Conservation (phyloP, 1,140 invertebrate genomes). For the Aradophagus sp. region DNA sequence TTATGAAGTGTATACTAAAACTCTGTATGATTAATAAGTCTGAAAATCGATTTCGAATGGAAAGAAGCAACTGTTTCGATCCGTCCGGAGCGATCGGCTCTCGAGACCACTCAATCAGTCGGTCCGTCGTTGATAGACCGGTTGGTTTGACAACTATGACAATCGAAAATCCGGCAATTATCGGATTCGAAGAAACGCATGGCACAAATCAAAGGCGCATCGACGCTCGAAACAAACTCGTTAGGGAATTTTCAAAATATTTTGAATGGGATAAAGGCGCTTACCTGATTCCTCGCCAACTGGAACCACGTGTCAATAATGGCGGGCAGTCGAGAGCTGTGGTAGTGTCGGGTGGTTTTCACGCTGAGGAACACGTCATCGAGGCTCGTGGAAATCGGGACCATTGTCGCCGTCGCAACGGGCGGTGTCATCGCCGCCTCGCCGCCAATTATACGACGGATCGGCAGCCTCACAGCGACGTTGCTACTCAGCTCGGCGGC, state of each 20-base stretch:
- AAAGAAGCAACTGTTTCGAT: background rate
- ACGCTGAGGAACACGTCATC: constrained; percentile 95
- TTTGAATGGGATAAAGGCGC: constrained; percentile 13
- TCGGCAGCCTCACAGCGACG: constrained; percentile 59
- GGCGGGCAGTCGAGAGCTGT: constrained; percentile 86
- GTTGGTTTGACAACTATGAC: constrained; percentile 21
- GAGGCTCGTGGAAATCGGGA: constrained; percentile 81
- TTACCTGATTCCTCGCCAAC: constrained; percentile 90
- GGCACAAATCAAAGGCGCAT: constrained; percentile 3
- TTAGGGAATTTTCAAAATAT: constrained; percentile 34
- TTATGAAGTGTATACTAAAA: background rate
- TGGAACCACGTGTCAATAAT: constrained; percentile 95
- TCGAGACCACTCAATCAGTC: constrained; percentile 27
- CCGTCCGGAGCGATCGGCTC: too few relatives aligned
- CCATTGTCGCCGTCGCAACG: constrained; percentile 77
- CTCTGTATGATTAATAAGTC: too few relatives aligned
- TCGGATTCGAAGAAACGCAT: constrained; percentile 12
- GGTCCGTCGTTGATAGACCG: constrained; percentile 23
- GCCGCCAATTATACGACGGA: constrained; percentile 58
- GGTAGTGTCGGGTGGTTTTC: constrained; percentile 93
- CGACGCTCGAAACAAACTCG: constrained; percentile 10
- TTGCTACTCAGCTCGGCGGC: constrained; percentile 58
- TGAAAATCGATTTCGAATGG: too few relatives aligned
- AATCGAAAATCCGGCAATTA: constrained; percentile 21
- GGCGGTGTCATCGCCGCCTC: constrained; percentile 68